Evolutionary conservation across 2,888 invertebrate species (phyloP).

Genomic region (Acholoe squamosa): DNA sequence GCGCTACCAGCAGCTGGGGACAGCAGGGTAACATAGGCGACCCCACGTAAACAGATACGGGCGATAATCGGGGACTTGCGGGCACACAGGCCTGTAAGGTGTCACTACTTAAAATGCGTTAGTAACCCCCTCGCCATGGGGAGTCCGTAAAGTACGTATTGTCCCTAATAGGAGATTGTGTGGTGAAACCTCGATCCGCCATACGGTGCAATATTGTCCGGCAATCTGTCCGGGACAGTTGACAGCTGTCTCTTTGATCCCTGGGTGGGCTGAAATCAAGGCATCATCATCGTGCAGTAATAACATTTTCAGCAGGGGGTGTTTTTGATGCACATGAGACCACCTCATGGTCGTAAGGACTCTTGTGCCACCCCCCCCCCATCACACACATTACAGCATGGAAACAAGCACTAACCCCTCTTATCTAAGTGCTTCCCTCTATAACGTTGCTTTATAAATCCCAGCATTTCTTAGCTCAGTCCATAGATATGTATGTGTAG

Average conservation of each 20-base stretch:
- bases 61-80: conserved; percentile 24
- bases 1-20: not conserved
- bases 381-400: too few species aligned
- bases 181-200: conserved; percentile 28
- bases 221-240: not conserved
- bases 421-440: too few species aligned
- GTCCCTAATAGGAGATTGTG: not conserved
- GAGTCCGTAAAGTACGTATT: not conserved
- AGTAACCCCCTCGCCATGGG: not conserved
- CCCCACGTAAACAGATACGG: conserved; percentile 21
- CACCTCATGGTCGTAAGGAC: not conserved
- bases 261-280: conserved; percentile 21
- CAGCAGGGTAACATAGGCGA: not conserved
- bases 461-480: too few species aligned
- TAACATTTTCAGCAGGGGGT: not conserved
- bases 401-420: too few species aligned
- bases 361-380: too few species aligned
- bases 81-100: conserved; percentile 2
- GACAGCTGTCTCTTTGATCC: not conserved
- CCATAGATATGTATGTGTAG: too few species aligned
- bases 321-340: conserved; percentile 7
- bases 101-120: conserved; percentile 10
- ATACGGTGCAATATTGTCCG: conserved; percentile 29
- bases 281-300: not conserved
- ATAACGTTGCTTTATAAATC: too few species aligned